Evolutionary conservation across 2,113 vertebrate genomes (phyloP), one percentile per base, ranked within the genome.

Genomic region (Noctilio leporinus): DNA sequence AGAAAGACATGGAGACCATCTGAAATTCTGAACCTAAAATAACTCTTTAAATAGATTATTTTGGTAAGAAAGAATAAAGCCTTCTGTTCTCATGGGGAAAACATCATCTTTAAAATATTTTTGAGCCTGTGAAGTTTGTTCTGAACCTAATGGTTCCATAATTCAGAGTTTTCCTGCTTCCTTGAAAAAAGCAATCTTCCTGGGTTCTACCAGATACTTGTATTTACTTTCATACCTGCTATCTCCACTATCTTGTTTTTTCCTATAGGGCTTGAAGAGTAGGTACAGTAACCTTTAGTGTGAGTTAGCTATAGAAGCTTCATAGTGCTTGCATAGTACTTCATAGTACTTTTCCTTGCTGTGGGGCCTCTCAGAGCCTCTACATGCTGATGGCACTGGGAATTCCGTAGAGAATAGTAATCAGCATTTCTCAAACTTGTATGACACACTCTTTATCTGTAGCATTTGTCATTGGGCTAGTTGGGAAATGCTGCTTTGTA

Each of bases 21-120:
- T 91, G 93, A 96, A 86, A 89, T 94, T 96, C 20, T 89, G 62
- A 94, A 86, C 62, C 51, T 72, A 90, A 97, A 97, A 97, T 95
- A 91, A 93, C 73, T 83, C 67, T 89, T 87, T 53, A 91, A 95
- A 83, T 28, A 91, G 82, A 93, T 88, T 96, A 82, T 91, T 95
- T 95, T 91, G 69, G 19, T 94, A 95, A 94, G 82, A 89, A 96
- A 94, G 78, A 93, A 93, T 38, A 85, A 95, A 86, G 49, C 45
- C 85, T 90, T 51, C 38, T 72, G 77, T 82, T 43, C 47, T 92
- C 33, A 38, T 24, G 28, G 38, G 69, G 47, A 86, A 57, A 43
- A 22, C 57, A 40, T 65, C 16, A 30, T 20, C 35, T 9, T 51
- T 40, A 70, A 38, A 76, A 78, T 38, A 80, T n/a, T 40, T 87